These are phyloP conservation scores for Beroe forskalii DNA, from an alignment of 37 sponge, comb jelly and placozoan genomes.

Conservation along the genomic window DNA sequence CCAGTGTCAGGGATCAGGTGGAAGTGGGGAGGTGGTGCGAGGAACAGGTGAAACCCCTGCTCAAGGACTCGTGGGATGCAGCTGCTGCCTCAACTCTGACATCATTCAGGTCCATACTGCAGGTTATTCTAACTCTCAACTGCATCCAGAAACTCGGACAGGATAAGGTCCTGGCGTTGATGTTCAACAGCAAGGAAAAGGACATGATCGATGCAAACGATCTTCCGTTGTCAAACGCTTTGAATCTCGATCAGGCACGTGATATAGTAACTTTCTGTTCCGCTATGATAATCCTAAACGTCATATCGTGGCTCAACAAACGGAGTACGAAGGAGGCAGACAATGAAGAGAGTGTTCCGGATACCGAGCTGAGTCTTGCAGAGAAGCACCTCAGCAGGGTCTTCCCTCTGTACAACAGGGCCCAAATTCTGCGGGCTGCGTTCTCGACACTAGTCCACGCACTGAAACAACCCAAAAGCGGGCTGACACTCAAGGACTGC, in stretches of 20 bases:
- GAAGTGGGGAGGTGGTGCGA: constrained; percentile 60
- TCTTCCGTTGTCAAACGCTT: constrained; percentile 23
- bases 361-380: constrained; percentile 11
- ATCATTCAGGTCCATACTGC: not conserved
- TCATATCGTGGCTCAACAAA: not conserved
- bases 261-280: constrained; percentile 61
- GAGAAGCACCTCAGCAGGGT: constrained; percentile 49
- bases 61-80: constrained; percentile 47
- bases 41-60: constrained; percentile 54
- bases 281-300: constrained; percentile 11
- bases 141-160: constrained; percentile 62
- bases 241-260: not conserved
- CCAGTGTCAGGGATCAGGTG: constrained; percentile 49
- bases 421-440: constrained; percentile 3
- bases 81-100: constrained; percentile 35
- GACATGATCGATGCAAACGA: constrained; percentile 56
- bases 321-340: not conserved
- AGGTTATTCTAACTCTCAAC: constrained; percentile 29
- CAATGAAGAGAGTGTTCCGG: not conserved
- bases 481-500: not conserved
- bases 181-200: constrained; percentile 38
- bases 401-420: constrained; percentile 30
- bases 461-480: constrained; percentile 4
- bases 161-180: constrained; percentile 26
- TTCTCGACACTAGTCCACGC: constrained; percentile 28